Base-by-base conservation (phyloP, 2,113 vertebrate genomes). In the Melanerpes formicivorus region DNA sequence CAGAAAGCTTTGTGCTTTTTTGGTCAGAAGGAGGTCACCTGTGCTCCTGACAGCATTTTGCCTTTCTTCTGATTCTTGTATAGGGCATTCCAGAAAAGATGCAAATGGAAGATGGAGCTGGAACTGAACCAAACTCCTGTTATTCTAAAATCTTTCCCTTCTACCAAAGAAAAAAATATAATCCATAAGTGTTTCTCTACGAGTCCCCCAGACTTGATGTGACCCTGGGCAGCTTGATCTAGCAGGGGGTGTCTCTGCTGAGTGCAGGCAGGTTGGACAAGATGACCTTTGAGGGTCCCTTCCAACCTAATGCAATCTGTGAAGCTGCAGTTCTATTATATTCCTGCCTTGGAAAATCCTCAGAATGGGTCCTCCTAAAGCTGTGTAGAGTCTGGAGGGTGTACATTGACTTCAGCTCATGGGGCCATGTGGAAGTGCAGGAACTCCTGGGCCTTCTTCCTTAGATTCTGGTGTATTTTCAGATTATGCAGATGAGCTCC, bases 21-120 rank as follows among this genome's bases (percentile, higher is more conserved):
- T 54, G 42, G 9, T 84, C 30, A 48, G 23, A 44, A 40, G 32
- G 6, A n/a, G 10, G 22, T n/a, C 21, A 3, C 62, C 22, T 62
- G 12, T 73, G 10, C 18, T 90, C 4, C 11, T 84, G 14, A 23
- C 0, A 6, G 17, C 46, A 50, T 56, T 3, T 2, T 2, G 0
- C 9, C 34, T 78, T 79, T 62, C 25, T 87, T 14, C 66, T 27
- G 26, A 55, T 34, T 70, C 18, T 80, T 3, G 3, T 72, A 44
- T 15, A 50, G 25, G 52, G 5, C 52, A 26, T 75, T 83, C 29
- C 30, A 56, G 48, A 64, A 70, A 65, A 74, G 15, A 8, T 26
- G 15, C 25, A 63, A 54, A 14, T 26, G 64, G 59, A 78, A 74
- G 72, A 30, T 71, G 14, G n/a, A 88, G 10, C 9, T 74, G 30